Percentiles rank a stretch among this genome's conserved stretches.
Conservation (phyloP, 1,140 invertebrate genomes). For the Coenobita brevimanus region DNA sequence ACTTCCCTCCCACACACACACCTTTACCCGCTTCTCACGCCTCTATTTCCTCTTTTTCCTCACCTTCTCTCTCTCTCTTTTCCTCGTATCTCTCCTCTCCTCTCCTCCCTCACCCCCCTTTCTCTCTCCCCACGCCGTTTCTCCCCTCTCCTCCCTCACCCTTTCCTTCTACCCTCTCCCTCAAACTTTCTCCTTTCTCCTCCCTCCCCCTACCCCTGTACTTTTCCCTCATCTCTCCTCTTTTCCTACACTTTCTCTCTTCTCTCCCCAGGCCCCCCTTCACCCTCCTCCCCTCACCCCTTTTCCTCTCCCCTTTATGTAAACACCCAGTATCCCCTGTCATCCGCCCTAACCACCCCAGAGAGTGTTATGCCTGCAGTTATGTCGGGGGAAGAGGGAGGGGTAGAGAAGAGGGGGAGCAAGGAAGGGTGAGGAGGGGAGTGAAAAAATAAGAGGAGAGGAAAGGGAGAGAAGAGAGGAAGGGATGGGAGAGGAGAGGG, state of each 20-base stretch:
- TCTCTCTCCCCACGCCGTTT: neutral
- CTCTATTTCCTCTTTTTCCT: neutral
- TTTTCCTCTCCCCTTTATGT: neutral
- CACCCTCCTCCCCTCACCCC: neutral
- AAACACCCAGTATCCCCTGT: neutral
- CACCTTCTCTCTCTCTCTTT: neutral
- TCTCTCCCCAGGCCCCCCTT: neutral
- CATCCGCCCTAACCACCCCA: too few relatives aligned
- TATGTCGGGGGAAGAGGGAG: too few relatives aligned
- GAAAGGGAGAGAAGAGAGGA: neutral
- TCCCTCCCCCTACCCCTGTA: neutral
- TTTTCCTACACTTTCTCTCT: too few relatives aligned
- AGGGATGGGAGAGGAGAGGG: neutral
- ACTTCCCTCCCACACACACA: neutral
- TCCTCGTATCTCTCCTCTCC: neutral
- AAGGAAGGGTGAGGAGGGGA: too few relatives aligned
- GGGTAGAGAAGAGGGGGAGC: too few relatives aligned
- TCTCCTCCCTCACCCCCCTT: neutral
- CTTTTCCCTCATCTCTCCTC: too few relatives aligned
- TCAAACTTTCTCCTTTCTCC: neutral
- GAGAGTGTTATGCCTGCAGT: too few relatives aligned
- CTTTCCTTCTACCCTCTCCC: neutral
- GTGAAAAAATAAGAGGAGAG: too few relatives aligned
- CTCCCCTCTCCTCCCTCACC: neutral
- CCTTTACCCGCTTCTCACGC: neutral